A percentile compares a stretch with the other conserved stretches of the same genome.
Conservation (phyloP, 2,888 invertebrate genomes). For the Phasia obesa region DNA sequence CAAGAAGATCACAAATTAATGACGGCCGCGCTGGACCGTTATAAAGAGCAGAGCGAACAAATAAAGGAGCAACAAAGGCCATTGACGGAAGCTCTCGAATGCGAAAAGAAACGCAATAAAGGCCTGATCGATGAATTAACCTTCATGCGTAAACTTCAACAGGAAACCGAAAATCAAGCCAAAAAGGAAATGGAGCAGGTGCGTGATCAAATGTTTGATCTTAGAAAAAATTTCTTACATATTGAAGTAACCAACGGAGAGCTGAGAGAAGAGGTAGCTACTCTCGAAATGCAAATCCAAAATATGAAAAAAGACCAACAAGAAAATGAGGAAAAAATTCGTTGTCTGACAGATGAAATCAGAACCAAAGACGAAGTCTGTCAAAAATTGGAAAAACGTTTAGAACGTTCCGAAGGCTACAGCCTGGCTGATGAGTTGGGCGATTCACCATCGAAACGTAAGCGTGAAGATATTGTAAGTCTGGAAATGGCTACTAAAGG, state of each 20-base stretch:
- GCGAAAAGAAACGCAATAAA: slow-evolving; percentile 77
- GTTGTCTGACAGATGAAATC: slow-evolving; percentile 85
- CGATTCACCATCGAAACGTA: slow-evolving; percentile 78
- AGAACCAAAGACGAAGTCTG: slow-evolving; percentile 80
- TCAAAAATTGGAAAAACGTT: slow-evolving; percentile 76
- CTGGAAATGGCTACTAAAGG: slow-evolving; percentile 76
- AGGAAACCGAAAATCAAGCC: slow-evolving; percentile 83
- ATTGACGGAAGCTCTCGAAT: slow-evolving; percentile 77
- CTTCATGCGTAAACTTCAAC: slow-evolving; percentile 83
- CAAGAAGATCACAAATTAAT: slow-evolving; percentile 83
- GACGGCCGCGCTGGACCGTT: slow-evolving; percentile 82
- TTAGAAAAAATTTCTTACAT: slow-evolving; percentile 85
- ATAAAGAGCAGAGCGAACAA: slow-evolving; percentile 84
- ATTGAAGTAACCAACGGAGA: slow-evolving; percentile 87
- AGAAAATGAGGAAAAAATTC: slow-evolving; percentile 84
- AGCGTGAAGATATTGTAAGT: slow-evolving; percentile 74
- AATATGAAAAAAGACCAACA: slow-evolving; percentile 84
- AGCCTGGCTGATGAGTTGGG: slow-evolving; percentile 80
- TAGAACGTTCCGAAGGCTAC: slow-evolving; percentile 76
- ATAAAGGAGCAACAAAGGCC: slow-evolving; percentile 83
- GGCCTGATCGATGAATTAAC: slow-evolving; percentile 83
- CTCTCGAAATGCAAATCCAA: slow-evolving; percentile 85
- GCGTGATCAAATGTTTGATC: slow-evolving; percentile 84
- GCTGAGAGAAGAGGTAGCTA: slow-evolving; percentile 87
- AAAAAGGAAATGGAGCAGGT: slow-evolving; percentile 83